Conservation (phyloP, 2,888 invertebrate genomes). For the Fissipunctia ypsillon region DNA sequence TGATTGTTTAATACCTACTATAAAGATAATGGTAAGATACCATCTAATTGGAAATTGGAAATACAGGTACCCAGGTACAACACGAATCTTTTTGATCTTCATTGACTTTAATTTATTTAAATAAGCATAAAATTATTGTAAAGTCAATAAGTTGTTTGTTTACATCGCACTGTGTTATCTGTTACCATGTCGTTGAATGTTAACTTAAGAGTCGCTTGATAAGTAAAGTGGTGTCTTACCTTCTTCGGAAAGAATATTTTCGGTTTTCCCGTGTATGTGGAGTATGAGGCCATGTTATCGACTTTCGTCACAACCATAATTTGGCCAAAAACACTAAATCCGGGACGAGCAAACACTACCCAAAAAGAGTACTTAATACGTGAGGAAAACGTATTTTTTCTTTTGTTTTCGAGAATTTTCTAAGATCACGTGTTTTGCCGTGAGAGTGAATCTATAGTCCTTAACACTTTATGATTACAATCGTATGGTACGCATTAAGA, state of each 20-base stretch:
- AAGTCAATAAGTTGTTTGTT: conserved; percentile 58
- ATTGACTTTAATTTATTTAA: conserved; percentile 29
- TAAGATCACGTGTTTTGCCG: conserved; percentile 80
- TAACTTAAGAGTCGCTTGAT: conserved; percentile 49
- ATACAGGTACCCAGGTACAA: conserved; percentile 26
- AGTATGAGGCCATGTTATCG: conserved; percentile 89
- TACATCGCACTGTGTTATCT: conserved; percentile 60
- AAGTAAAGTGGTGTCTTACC: conserved; percentile 77
- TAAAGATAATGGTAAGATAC: conserved; percentile 17
- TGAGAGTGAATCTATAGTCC: conserved; percentile 77
- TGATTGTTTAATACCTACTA: conserved; percentile 3
- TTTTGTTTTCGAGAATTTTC: conserved; percentile 86
- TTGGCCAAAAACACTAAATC: conserved; percentile 82
- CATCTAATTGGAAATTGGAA: conserved; percentile 39
- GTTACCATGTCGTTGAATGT: conserved; percentile 59
- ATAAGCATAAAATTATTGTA: conserved; percentile 32
- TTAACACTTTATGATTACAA: conserved; percentile 78
- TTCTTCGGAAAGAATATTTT: conserved; percentile 89
- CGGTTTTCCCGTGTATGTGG: conserved; percentile 89
- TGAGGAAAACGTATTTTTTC: conserved; percentile 73
- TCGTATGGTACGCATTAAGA: conserved; percentile 76
- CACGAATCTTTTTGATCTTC: conserved; percentile 29
- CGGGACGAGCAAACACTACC: conserved; percentile 81
- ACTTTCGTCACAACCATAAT: conserved; percentile 89
- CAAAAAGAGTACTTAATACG: conserved; percentile 75